These are phyloP conservation scores for Sebastes oblongus DNA, from an alignment of 2,797 vertebrate species.

Conservation along the genomic window DNA sequence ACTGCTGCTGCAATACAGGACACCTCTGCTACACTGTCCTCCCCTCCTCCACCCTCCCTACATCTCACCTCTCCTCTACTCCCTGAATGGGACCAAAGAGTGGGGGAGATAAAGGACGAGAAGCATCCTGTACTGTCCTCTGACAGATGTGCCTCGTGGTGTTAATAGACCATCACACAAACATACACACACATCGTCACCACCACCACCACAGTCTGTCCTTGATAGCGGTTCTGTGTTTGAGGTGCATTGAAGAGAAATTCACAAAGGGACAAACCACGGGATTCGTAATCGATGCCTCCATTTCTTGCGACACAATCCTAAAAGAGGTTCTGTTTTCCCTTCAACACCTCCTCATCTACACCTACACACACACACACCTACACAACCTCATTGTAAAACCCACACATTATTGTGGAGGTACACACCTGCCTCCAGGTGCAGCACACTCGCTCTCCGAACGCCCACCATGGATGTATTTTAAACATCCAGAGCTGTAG, in stretches of 20 bases:
- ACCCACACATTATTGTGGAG: constrained; percentile 24
- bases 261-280: background rate
- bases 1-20: constrained; percentile 57
- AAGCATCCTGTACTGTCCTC: constrained; percentile 16
- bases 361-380: constrained; percentile 2
- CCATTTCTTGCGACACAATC: background rate
- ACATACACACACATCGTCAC: background rate
- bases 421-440: constrained; percentile 44
- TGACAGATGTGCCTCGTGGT: constrained; percentile 30
- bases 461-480: constrained; percentile 66
- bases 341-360: constrained; percentile 11
- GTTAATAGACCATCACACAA: background rate
- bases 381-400: background rate
- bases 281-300: background rate
- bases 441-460: constrained; percentile 33
- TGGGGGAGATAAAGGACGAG: constrained; percentile 6
- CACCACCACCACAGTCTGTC: background rate
- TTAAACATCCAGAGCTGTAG: constrained; percentile 37
- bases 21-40: constrained; percentile 42
- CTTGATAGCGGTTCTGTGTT: constrained; percentile 17
- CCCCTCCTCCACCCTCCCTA: background rate
- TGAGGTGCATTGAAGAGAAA: background rate
- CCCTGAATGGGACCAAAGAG: constrained; percentile 13
- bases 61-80: constrained; percentile 34
- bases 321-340: background rate